Conservation (phyloP, 2,797 vertebrate genomes). For the Borostomias antarcticus region DNA sequence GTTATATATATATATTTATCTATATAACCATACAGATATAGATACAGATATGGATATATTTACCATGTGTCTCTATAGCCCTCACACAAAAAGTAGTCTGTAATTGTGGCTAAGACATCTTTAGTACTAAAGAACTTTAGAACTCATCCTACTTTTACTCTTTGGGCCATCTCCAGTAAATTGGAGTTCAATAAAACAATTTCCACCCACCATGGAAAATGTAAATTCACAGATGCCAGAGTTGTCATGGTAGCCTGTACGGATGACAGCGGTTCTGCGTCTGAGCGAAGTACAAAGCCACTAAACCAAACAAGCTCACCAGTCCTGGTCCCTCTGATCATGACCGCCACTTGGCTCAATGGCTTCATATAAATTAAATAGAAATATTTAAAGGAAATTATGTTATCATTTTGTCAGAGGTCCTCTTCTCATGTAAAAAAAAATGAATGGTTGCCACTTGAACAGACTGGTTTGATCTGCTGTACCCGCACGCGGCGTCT, state of each 20-base stretch:
- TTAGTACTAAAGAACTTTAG: too few species aligned
- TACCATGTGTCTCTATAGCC: too few species aligned
- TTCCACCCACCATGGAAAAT: slow-evolving; percentile 2
- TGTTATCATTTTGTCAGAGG: slow-evolving; percentile 30
- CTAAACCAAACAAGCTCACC: slow-evolving; percentile 52
- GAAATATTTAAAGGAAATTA: slow-evolving; percentile 25
- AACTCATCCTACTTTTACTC: too few species aligned
- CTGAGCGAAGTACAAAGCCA: slow-evolving; percentile 24
- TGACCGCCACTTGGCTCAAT: slow-evolving; percentile 59
- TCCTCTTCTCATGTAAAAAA: slow-evolving; percentile 56
- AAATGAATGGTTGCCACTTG: slow-evolving; percentile 37
- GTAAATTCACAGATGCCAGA: slow-evolving; percentile 51
- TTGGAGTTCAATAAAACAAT: slow-evolving; percentile 7
- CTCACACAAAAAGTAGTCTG: too few species aligned
- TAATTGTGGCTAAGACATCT: too few species aligned
- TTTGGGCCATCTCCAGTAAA: not conserved
- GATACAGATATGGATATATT: too few species aligned
- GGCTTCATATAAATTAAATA: slow-evolving; percentile 37
- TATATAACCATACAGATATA: too few species aligned
- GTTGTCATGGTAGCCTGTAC: slow-evolving; percentile 55
- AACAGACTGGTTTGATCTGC: slow-evolving; percentile 36
- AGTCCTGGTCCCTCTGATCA: slow-evolving; percentile 41
- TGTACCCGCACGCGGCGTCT: not conserved
- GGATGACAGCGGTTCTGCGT: slow-evolving; percentile 56
- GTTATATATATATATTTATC: too few species aligned